phyloP scores from a whole-genome alignment of 2,797 vertebrate species.

The Octomys mimax region DNA sequence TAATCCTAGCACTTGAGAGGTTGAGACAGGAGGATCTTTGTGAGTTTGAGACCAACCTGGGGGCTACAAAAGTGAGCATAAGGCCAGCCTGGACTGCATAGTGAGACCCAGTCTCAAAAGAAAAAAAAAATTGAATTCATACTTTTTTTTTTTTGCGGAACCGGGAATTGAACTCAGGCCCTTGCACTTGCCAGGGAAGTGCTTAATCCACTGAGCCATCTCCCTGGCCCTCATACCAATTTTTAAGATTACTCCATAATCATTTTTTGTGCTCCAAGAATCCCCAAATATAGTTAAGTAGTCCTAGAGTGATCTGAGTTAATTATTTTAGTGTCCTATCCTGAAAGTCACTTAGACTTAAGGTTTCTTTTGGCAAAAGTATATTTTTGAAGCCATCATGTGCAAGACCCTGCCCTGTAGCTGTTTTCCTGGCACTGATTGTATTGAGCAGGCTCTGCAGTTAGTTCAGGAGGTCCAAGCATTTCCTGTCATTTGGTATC shows the following conservation, averaged over 20 bases:
- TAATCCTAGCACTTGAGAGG: too few relatives aligned
- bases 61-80: too few relatives aligned
- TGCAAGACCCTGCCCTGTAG: not conserved
- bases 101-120: too few relatives aligned
- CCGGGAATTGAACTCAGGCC: too few relatives aligned
- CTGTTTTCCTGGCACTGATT: not conserved
- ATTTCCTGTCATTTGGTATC: not conserved
- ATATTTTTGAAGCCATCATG: not conserved
- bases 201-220: too few relatives aligned
- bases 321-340: slow-evolving; percentile 24
- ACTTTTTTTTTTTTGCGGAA: not conserved
- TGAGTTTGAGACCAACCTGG: too few relatives aligned
- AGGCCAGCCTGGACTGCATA: too few relatives aligned
- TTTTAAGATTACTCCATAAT: not conserved
- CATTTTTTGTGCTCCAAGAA: slow-evolving; percentile 14
- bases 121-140: not conserved
- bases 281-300: not conserved
- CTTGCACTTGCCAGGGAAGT: too few relatives aligned
- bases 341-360: slow-evolving; percentile 44
- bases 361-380: slow-evolving; percentile 51
- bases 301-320: not conserved
- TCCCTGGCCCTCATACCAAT: not conserved
- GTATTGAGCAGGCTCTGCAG: not conserved
- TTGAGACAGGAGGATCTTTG: too few relatives aligned
- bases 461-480: not conserved